These are phyloP conservation scores for Drosophila pullipes DNA, from an alignment of 2,888 invertebrate species.

Conservation along the genomic window DNA sequence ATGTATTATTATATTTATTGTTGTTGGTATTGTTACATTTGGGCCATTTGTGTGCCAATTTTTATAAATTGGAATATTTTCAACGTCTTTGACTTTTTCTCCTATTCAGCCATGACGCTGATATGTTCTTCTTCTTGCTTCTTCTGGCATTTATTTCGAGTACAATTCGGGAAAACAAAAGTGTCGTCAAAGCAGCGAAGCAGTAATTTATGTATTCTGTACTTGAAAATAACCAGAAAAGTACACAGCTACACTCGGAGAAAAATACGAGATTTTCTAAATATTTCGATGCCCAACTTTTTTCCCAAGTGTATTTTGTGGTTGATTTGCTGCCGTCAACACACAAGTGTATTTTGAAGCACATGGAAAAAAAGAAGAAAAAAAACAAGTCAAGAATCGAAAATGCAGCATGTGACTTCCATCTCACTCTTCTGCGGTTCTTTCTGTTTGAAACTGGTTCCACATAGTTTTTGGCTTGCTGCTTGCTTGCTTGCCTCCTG, in stretches of 20 bases:
- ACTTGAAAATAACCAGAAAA: constrained; percentile 27
- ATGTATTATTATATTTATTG: constrained; percentile 31
- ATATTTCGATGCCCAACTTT: not conserved
- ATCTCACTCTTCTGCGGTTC: not conserved
- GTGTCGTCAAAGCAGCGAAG: constrained; percentile 44
- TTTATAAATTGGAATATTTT: constrained; percentile 59
- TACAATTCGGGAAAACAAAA: constrained; percentile 26
- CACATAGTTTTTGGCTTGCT: constrained; percentile 41
- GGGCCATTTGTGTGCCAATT: constrained; percentile 68
- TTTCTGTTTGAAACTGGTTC: constrained; percentile 52
- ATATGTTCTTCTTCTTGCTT: constrained; percentile 10
- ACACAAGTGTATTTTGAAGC: constrained; percentile 21
- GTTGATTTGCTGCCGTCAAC: constrained; percentile 23
- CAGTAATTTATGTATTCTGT: constrained; percentile 25
- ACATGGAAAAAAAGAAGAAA: constrained; percentile 13
- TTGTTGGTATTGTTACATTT: constrained; percentile 38
- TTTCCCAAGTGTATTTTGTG: constrained; percentile 1
- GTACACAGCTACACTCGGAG: constrained; percentile 3
- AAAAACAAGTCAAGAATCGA: constrained; percentile 55
- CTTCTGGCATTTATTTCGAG: constrained; percentile 7
- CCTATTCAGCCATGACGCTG: constrained; percentile 42
- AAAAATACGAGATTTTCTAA: constrained; percentile 1
- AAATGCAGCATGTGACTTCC: constrained; percentile 66
- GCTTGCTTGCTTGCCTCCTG: constrained; percentile 8
- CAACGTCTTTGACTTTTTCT: constrained; percentile 36